These are phyloP conservation scores for Beroe ovata DNA, from an alignment of 37 sponge, comb jelly and placozoan species.

Conservation along the genomic window DNA sequence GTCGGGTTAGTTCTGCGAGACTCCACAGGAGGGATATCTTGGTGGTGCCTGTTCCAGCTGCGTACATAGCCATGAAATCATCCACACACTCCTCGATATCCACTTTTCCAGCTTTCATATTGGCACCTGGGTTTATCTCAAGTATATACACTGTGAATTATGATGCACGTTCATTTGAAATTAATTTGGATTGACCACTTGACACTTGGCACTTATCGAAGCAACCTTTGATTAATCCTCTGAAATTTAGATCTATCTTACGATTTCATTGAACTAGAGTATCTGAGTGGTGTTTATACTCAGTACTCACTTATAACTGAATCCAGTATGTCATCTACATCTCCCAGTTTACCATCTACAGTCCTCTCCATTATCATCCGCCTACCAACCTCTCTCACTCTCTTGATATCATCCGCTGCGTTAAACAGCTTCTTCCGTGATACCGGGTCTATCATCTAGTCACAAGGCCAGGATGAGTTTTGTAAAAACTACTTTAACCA, in stretches of 20 bases:
- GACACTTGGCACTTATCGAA: too few species aligned
- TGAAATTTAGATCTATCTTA: too few species aligned
- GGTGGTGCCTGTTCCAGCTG: slow-evolving; percentile 9
- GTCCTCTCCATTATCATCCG: background rate
- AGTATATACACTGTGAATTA: too few species aligned
- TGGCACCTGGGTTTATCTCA: slow-evolving; percentile 9
- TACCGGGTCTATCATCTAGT: slow-evolving; percentile 7
- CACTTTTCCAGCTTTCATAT: background rate
- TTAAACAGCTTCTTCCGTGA: background rate
- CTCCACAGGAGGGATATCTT: background rate
- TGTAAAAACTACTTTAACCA: too few species aligned
- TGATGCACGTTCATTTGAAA: too few species aligned
- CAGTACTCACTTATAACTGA: slow-evolving; percentile 5
- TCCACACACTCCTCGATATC: slow-evolving; percentile 34
- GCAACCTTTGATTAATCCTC: too few species aligned
- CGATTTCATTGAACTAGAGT: too few species aligned
- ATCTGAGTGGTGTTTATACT: too few species aligned
- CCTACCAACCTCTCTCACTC: background rate
- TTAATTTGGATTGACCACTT: too few species aligned
- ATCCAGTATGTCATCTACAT: slow-evolving; percentile 12
- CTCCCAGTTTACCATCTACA: background rate
- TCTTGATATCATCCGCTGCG: background rate
- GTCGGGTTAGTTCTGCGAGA: background rate
- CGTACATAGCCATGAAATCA: slow-evolving; percentile 51
- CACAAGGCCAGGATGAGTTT: too few species aligned